A percentile compares a stretch with the other conserved stretches of the same genome.
Conservation (phyloP, 2,888 invertebrate species). For the Andrena bucephala region DNA sequence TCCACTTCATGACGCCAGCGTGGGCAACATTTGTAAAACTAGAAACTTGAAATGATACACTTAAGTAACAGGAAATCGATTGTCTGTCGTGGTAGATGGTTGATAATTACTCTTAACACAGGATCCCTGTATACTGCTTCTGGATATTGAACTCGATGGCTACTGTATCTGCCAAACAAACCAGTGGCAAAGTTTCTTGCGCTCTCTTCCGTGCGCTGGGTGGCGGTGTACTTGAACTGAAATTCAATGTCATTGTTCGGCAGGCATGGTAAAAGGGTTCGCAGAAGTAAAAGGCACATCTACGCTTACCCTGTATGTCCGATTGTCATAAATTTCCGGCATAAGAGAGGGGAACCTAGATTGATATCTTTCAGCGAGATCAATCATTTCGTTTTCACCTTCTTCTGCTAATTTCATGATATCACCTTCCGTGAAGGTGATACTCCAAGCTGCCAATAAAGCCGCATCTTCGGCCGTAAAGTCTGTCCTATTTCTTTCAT, state of each 20-base stretch:
- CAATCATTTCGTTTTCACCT: constrained; percentile 91
- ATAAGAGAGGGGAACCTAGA: constrained; percentile 89
- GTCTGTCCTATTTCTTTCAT: constrained; percentile 85
- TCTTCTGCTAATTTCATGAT: constrained; percentile 89
- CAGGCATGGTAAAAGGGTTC: neutral
- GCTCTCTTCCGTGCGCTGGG: constrained; percentile 91
- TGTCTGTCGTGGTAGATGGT: neutral
- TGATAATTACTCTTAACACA: constrained; percentile 87
- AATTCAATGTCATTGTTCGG: constrained; percentile 71
- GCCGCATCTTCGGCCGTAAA: constrained; percentile 84
- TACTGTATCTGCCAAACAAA: constrained; percentile 89
- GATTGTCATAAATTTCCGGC: constrained; percentile 87
- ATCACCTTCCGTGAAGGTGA: constrained; percentile 85
- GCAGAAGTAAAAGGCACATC: neutral
- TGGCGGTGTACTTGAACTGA: constrained; percentile 92
- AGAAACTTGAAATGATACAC: constrained; percentile 80
- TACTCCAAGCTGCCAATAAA: constrained; percentile 87
- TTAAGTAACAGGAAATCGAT: constrained; percentile 18
- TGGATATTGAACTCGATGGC: constrained; percentile 88
- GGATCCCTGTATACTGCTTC: constrained; percentile 88
- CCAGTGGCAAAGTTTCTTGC: constrained; percentile 91
- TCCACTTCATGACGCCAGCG: constrained; percentile 90
- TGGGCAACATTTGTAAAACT: constrained; percentile 93
- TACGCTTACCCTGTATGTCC: constrained; percentile 86
- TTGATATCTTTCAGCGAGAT: constrained; percentile 91